A percentile compares a stretch with the other conserved stretches of the same genome.
Evolutionary conservation across 2,888 invertebrate species (phyloP).

Genomic region (Acrobasis consociella): DNA sequence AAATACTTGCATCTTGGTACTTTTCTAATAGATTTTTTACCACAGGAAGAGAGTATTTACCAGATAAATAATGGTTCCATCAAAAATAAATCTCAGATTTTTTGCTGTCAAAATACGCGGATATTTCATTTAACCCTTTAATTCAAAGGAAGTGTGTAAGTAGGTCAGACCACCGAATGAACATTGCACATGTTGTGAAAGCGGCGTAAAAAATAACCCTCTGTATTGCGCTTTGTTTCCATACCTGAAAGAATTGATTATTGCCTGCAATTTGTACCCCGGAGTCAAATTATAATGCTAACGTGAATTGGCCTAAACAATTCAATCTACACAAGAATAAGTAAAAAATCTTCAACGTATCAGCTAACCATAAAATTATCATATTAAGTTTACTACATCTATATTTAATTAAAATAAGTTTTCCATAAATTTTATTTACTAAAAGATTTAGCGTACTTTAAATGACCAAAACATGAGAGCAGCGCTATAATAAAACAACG

Average conservation of each 20-base stretch:
- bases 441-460: too few species aligned
- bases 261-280: slow-evolving; percentile 79
- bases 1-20: too few species aligned
- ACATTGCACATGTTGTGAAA: slow-evolving; percentile 81
- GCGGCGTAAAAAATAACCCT: slow-evolving; percentile 75
- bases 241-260: slow-evolving; percentile 69
- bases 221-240: slow-evolving; percentile 74
- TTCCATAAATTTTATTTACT: too few species aligned
- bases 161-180: slow-evolving; percentile 74
- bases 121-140: slow-evolving; percentile 77
- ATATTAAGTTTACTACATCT: too few species aligned
- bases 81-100: slow-evolving; percentile 47
- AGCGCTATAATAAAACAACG: slow-evolving; percentile 52
- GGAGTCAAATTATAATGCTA: slow-evolving; percentile 44
- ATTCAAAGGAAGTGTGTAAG: slow-evolving; percentile 78
- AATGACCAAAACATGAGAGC: slow-evolving; percentile 42
- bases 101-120: slow-evolving; percentile 62
- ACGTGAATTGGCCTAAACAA: slow-evolving; percentile 44
- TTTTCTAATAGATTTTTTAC: background rate
- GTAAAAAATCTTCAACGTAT: too few species aligned
- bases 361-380: too few species aligned
- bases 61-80: slow-evolving; percentile 39
- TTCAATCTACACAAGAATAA: background rate
- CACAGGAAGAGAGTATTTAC: background rate
- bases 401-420: too few species aligned